Percentiles rank a stretch among this genome's conserved stretches.
These are phyloP conservation scores for Heliconius erato DNA, from an alignment of 2,888 invertebrate genomes.

Conservation along the genomic window DNA sequence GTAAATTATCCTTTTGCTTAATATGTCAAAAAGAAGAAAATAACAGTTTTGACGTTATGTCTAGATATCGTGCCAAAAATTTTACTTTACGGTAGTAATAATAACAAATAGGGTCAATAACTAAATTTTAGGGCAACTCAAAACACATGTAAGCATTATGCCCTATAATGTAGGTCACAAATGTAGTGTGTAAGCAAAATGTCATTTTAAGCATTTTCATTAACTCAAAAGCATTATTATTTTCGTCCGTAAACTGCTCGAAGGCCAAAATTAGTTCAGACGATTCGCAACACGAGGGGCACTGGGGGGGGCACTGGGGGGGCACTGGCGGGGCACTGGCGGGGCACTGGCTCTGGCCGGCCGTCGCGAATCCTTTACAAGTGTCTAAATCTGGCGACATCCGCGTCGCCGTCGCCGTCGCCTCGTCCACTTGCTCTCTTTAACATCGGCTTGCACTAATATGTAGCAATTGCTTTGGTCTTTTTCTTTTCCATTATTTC, in stretches of 20 bases:
- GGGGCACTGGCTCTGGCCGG: conserved; percentile 28
- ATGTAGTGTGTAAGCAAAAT: neutral
- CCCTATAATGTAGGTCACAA: neutral
- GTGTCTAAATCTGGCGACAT: conserved; percentile 73
- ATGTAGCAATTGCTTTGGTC: conserved; percentile 30
- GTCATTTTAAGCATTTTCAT: neutral
- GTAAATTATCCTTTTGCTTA: neutral
- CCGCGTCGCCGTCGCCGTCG: conserved; percentile 68
- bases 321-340: too few relatives aligned
- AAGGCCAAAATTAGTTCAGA: conserved; percentile 69
- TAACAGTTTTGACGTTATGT: too few relatives aligned
- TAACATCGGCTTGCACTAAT: conserved; percentile 49
- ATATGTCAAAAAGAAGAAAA: too few relatives aligned
- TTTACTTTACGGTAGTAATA: too few relatives aligned
- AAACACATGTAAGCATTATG: neutral
- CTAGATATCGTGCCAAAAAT: too few relatives aligned
- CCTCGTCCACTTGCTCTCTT: conserved; percentile 58
- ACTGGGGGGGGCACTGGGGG: conserved; percentile 9
- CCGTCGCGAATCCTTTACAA: conserved; percentile 57
- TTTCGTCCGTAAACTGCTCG: conserved; percentile 57
- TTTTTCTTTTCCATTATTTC: conserved; percentile 49
- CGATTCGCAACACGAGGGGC: conserved; percentile 68
- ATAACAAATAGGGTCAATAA: neutral
- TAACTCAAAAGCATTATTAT: conserved; percentile 44
- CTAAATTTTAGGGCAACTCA: neutral